These are phyloP conservation scores for Stenodema calcarata DNA, from an alignment of 2,888 invertebrate genomes.

Conservation along the genomic window DNA sequence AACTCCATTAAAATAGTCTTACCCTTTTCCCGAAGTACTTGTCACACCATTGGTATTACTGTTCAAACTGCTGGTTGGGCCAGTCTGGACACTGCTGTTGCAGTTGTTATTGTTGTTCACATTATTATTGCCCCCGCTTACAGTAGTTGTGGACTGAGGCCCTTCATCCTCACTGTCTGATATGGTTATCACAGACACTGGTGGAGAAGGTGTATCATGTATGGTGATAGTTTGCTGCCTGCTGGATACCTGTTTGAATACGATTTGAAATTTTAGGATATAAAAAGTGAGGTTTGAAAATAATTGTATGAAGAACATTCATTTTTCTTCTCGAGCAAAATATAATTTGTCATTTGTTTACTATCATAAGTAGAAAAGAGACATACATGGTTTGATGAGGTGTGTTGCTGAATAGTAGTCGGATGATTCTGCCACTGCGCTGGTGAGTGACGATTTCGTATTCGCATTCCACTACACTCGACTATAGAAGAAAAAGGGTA, in stretches of 20 bases:
- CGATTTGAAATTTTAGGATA: not conserved
- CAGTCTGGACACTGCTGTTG: conserved; percentile 56
- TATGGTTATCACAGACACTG: conserved; percentile 93
- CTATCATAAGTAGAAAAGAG: not conserved
- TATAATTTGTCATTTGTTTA: not conserved
- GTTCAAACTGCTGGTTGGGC: not conserved
- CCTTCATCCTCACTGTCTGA: conserved; percentile 93
- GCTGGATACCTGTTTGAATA: conserved; percentile 50
- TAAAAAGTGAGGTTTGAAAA: not conserved
- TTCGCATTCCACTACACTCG: conserved; percentile 51
- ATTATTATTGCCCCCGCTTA: conserved; percentile 58
- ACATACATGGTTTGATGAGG: conserved; percentile 30
- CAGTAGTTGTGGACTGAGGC: conserved; percentile 61
- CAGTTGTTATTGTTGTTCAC: not conserved
- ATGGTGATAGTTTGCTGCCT: conserved; percentile 90
- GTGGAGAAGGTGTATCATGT: conserved; percentile 92
- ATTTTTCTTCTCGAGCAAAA: not conserved
- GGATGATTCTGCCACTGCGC: conserved; percentile 51
- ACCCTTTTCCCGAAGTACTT: conserved; percentile 38
- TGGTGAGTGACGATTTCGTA: conserved; percentile 50
- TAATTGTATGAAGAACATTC: not conserved
- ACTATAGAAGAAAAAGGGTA: conserved; percentile 10
- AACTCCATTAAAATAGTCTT: not conserved
- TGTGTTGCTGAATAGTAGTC: conserved; percentile 6
- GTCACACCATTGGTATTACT: not conserved